Evolutionary conservation across 2,797 vertebrate species (phyloP).

Genomic region (Holocentrus rufus): DNA sequence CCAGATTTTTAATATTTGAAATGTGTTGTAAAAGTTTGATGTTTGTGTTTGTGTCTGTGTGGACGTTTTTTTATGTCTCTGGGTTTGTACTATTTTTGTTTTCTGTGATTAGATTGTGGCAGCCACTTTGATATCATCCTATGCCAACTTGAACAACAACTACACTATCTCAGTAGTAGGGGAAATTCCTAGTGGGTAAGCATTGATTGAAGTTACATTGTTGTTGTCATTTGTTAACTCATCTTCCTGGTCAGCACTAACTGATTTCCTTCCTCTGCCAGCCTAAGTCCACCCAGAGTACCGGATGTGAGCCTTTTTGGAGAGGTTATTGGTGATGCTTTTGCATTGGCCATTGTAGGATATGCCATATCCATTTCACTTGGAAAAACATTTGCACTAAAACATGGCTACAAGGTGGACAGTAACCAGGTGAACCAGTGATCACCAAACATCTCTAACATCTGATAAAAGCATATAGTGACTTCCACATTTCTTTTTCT

Average conservation of each 20-base stretch:
- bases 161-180: conserved; percentile 90
- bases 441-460: not conserved
- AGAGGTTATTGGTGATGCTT: conserved; percentile 88
- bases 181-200: conserved; percentile 92
- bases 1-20: conserved; percentile 50
- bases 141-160: conserved; percentile 74
- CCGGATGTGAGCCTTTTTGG: conserved; percentile 83
- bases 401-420: conserved; percentile 96
- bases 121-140: conserved; percentile 89
- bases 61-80: not conserved
- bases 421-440: conserved; percentile 88
- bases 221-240: conserved; percentile 15
- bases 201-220: conserved; percentile 11
- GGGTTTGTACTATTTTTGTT: conserved; percentile 29
- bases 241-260: not conserved
- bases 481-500: not conserved
- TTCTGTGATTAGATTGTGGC: conserved; percentile 84
- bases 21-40: conserved; percentile 20
- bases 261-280: conserved; percentile 54
- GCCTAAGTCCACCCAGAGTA: conserved; percentile 84
- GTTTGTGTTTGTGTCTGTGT: conserved; percentile 8
- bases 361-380: conserved; percentile 95
- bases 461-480: no score
- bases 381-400: conserved; percentile 96
- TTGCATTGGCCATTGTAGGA: conserved; percentile 93